Conservation (phyloP, 2,113 vertebrate species). For the Kobus ellipsiprymnus region DNA sequence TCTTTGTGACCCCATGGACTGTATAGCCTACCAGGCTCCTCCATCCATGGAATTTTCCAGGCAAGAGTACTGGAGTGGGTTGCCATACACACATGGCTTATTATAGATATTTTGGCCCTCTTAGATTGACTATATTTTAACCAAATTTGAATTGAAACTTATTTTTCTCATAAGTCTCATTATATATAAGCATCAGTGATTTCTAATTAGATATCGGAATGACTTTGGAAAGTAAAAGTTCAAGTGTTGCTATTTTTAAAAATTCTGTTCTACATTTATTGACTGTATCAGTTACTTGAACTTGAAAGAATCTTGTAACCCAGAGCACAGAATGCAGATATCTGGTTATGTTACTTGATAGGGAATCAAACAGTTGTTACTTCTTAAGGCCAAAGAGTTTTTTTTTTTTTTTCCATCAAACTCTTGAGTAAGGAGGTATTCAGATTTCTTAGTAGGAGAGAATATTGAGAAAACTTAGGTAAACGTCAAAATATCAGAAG, state of each 20-base stretch:
- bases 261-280: background rate
- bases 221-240: background rate
- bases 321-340: background rate
- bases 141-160: background rate
- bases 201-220: slow-evolving; percentile 20
- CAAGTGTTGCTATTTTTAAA: background rate
- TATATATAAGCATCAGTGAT: background rate
- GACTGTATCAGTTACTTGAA: background rate
- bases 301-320: background rate
- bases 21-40: too few relatives aligned
- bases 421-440: background rate
- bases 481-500: background rate
- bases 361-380: background rate
- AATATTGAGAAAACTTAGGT: background rate
- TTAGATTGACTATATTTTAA: slow-evolving; percentile 3
- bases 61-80: too few relatives aligned
- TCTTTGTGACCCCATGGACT: too few relatives aligned
- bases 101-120: background rate
- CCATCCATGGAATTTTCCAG: too few relatives aligned
- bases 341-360: background rate
- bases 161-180: background rate
- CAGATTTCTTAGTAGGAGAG: background rate
- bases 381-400: background rate
- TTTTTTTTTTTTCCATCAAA: background rate
- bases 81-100: background rate